Base-by-base conservation (phyloP, 2,113 vertebrate species). In the Antennarius striatus region DNA sequence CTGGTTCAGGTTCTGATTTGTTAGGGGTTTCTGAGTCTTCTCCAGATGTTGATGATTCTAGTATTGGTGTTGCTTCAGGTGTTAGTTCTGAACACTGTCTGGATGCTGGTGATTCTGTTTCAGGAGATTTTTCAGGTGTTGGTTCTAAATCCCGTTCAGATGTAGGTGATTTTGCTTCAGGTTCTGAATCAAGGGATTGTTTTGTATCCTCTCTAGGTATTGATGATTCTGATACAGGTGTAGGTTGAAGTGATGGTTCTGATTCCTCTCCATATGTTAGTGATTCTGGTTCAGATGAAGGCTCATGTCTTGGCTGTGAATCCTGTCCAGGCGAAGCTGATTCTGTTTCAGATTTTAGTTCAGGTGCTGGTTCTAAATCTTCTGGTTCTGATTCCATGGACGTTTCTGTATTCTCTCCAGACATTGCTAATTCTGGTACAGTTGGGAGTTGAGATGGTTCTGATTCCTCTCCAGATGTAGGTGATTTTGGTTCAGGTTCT, bases 1-100 rank as follows among this genome's bases (percentile, higher is more conserved):
- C 17, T 16, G n/a, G 47, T 22, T 22, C 22, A 22, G 22, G 22
- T 22, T 22, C 22, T 22, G 22, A 22, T 22, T 22, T 22, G 22
- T 22, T 0, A 3, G 17, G 8, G 11, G 56, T 0, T 9, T 57
- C 40, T 4, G n/a, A 22, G 7, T 28, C 43, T 0, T 13, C 4
- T 7, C 1, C 9, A 36, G 42, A 10, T 47, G 30, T n/a, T n/a
- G 13, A 4, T 1, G 28, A 2, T 4, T 46, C n/a, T 4, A 11
- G 13, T 0, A 0, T 2, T 8, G 28, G 5, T 0, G 8, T 13
- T 43, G 13, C 13, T 36, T 51, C 46, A 29, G 5, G 0, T 9
- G n/a, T 8, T 10, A 11, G 5, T 7, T 56, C 53, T 0, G 30
- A 10, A 9, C 43, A 36, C 0, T 12, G 9, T 5, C 0, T 22